Evolutionary conservation across 2,113 vertebrate genomes (phyloP).

Genomic region (Tetrax tetrax): DNA sequence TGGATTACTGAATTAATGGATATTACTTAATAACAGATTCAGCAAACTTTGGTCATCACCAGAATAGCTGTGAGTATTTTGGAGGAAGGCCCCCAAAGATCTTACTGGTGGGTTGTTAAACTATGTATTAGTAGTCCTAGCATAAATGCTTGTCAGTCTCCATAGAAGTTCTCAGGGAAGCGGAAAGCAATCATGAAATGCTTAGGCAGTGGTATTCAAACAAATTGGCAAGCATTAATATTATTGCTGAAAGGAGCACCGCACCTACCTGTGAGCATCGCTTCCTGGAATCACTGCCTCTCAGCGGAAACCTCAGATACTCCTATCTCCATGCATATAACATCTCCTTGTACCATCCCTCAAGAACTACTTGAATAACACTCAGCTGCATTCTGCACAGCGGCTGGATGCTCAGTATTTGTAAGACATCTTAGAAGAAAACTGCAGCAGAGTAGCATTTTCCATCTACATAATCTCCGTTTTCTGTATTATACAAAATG

Average conservation of each 20-base stretch:
- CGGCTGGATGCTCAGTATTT: background rate
- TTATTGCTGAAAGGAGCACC: background rate
- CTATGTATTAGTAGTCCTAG: background rate
- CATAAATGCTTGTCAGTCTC: background rate
- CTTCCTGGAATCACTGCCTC: slow-evolving; percentile 24
- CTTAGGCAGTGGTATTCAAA: background rate
- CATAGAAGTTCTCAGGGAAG: background rate
- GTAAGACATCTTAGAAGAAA: background rate
- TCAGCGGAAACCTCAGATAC: background rate
- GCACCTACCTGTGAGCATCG: background rate
- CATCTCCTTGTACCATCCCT: background rate
- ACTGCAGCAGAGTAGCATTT: slow-evolving; percentile 25
- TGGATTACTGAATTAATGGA: background rate
- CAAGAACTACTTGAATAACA: slow-evolving; percentile 9
- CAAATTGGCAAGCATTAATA: background rate
- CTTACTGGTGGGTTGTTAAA: background rate
- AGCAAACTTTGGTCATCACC: background rate
- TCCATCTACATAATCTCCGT: slow-evolving; percentile 16
- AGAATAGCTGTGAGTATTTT: background rate
- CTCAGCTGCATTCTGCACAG: background rate
- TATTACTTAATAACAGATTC: background rate
- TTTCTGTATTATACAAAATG: slow-evolving; percentile 5
- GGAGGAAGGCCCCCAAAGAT: background rate
- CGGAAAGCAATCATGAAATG: background rate
- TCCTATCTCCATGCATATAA: background rate